Evolutionary conservation across 2,113 vertebrate species (phyloP), one percentile per base, ranked within the genome.

Genomic region (Brienomyrus longianalis): DNA sequence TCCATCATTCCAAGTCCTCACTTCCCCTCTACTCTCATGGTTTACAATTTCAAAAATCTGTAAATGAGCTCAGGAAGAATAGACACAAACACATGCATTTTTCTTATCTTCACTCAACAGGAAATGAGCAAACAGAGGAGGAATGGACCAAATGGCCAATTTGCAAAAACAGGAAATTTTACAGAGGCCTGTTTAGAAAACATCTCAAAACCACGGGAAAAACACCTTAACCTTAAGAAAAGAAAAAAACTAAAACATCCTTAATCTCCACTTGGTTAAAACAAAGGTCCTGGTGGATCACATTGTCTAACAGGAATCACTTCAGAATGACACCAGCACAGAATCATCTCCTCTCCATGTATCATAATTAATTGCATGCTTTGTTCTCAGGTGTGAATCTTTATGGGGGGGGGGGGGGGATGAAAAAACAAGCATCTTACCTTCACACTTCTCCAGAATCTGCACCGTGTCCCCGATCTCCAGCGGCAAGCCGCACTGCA

Each of bases 401-500:
- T 35, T 35, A 15, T 39, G 39, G 39, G 87, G 93, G 93, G 15
- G 35, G 84, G 2, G 27, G 23, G 9, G 15, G 27, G n/a, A 11
- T 5, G 0, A 19, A 27, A 31, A 56, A 56, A 56, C 5, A 56
- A 6, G 8, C 19, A 47, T 21, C 1, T 94, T 95, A 99, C 98
- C 98, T 95, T 99, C 98, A 91, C 97, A 99, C 95, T 98, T 99
- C 94, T 99, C 98, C 93, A 99, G 94, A 93, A 99, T 98, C 95
- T 99, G 98, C 94, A 99, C 98, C 0, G 98, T 99, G 93, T 99
- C 98, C 92, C 98, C 98, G 74, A 99, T 99, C 94, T 99, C 98
- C 94, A 99, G 91, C 0, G 98, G 97, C 2, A 99, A 95, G 94
- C 98, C 98, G 92, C 98, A 96, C 52, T 98, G 97, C 89, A 99